These are phyloP conservation scores for Phrynocephalus versicolor DNA, from an alignment of 2,113 vertebrate genomes.

Conservation along the genomic window DNA sequence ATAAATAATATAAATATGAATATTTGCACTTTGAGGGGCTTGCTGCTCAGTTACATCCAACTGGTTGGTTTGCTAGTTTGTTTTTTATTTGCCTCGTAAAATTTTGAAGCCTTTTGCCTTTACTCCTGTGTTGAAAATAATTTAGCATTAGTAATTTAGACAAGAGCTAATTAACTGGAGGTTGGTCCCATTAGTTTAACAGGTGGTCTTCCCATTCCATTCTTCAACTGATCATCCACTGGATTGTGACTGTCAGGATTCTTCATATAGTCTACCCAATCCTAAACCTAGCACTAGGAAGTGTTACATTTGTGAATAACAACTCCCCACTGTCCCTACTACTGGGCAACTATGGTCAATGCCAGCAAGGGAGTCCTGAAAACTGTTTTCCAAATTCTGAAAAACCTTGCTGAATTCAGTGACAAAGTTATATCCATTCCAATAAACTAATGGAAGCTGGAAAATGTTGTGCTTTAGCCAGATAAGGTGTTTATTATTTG, in stretches of 20 bases:
- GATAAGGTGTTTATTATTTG: not conserved
- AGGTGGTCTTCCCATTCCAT: not conserved
- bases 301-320: not conserved
- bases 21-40: too few relatives aligned
- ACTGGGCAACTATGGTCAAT: not conserved
- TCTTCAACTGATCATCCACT: too few relatives aligned
- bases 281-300: not conserved
- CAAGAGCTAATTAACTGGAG: not conserved
- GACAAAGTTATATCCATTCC: not conserved
- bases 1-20: not conserved
- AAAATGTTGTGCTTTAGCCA: not conserved
- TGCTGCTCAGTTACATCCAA: not conserved
- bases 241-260: not conserved
- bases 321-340: not conserved
- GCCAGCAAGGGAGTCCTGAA: not conserved
- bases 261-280: not conserved
- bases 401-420: not conserved
- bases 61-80: too few relatives aligned
- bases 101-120: not conserved
- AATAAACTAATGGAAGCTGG: not conserved
- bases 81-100: not conserved
- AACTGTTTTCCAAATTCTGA: too few relatives aligned
- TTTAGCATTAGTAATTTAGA: not conserved
- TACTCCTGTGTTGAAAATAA: not conserved
- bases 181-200: not conserved